phyloP scores from a whole-genome alignment of 1,140 invertebrate genomes.

The Penaeus indicus region DNA sequence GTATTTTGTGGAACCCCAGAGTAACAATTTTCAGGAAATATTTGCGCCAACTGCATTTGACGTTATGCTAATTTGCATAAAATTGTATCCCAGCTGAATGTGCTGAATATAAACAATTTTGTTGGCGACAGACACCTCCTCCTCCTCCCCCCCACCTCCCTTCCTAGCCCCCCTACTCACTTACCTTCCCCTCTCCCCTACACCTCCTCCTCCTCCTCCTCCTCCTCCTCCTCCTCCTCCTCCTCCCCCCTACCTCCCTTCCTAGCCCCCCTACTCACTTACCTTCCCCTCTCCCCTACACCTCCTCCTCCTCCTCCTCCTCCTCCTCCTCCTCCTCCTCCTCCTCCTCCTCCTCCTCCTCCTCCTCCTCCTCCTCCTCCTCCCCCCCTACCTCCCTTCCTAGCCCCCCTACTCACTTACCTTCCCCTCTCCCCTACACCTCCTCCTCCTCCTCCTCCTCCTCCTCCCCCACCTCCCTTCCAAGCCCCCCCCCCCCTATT shows the following conservation, averaged over 20 bases:
- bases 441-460: not conserved
- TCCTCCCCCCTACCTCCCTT: not conserved
- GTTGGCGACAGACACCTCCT: not conserved
- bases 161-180: not conserved
- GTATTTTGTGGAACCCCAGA: conserved; percentile 49
- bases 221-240: not conserved
- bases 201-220: not conserved
- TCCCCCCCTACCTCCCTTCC: not conserved
- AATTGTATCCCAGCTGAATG: conserved; percentile 44
- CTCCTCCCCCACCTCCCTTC: not conserved
- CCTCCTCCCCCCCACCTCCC: not conserved
- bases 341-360: not conserved
- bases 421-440: not conserved
- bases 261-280: not conserved
- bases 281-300: not conserved
- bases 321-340: not conserved
- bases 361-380: not conserved
- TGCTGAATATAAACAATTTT: conserved; percentile 39
- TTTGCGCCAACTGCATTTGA: conserved; percentile 51
- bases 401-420: not conserved
- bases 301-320: not conserved
- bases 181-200: not conserved
- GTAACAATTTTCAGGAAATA: conserved; percentile 62
- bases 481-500: not conserved
- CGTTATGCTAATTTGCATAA: conserved; percentile 60